Conservation (phyloP, 2,113 vertebrate genomes). For the Axis porcinus region DNA sequence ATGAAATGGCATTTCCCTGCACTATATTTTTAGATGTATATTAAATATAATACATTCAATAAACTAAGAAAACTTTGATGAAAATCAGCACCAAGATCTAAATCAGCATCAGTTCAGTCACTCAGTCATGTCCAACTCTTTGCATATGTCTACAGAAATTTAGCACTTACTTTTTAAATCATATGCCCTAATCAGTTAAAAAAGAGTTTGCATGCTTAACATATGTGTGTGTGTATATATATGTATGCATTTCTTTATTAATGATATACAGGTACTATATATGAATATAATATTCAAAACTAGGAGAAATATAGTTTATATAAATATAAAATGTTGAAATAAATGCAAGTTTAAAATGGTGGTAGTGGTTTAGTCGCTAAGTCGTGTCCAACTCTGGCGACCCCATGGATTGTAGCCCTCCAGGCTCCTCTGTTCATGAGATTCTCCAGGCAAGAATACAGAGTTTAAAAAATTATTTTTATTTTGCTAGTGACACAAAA, state of each 20-base stretch:
- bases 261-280: not conserved
- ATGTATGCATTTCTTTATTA: not conserved
- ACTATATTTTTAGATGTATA: not conserved
- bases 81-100: not conserved
- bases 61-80: not conserved
- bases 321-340: slow-evolving; percentile 8
- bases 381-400: rapidly evolving
- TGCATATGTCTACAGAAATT: not conserved
- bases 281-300: not conserved
- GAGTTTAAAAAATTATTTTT: not conserved
- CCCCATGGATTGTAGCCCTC: not conserved
- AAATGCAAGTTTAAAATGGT: not conserved
- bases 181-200: not conserved
- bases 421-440: not conserved
- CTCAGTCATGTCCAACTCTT: rapidly evolving
- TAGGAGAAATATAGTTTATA: not conserved
- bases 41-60: not conserved
- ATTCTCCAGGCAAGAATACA: not conserved
- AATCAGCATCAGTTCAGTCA: not conserved
- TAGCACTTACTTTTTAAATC: not conserved
- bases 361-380: not conserved
- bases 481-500: slow-evolving; percentile 12
- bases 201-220: not conserved
- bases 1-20: not conserved
- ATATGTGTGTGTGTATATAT: not conserved